phyloP scores from a whole-genome alignment of 2,113 vertebrate species.

The human (Homo sapiens) region DNA sequence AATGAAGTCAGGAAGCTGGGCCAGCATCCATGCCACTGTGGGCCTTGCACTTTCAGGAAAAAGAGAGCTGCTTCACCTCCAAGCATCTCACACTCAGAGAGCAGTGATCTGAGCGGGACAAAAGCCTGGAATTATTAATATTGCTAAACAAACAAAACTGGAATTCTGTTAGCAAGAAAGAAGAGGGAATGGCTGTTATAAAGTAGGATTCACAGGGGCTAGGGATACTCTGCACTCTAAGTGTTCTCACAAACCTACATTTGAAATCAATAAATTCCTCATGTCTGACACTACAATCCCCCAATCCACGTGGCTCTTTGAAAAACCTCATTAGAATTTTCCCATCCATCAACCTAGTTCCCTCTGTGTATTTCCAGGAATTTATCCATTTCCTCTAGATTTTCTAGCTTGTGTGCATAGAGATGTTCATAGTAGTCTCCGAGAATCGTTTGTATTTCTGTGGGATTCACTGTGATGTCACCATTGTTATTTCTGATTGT shows the following conservation, averaged over 20 bases:
- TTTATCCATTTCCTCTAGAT: too few species aligned
- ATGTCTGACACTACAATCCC: not conserved
- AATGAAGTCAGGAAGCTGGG: not conserved
- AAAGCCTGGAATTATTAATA: not conserved
- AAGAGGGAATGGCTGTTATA: not conserved
- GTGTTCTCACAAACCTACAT: not conserved
- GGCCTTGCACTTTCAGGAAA: not conserved
- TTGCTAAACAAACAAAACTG: not conserved
- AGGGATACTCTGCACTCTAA: not conserved
- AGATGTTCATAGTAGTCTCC: too few species aligned
- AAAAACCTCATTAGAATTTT: not conserved
- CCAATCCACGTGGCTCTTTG: not conserved
- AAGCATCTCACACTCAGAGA: not conserved
- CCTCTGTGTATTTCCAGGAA: not conserved
- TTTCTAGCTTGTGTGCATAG: too few species aligned
- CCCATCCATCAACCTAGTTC: not conserved
- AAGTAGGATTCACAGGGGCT: not conserved
- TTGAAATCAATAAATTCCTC: slow-evolving; percentile 28
- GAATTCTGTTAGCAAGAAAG: not conserved
- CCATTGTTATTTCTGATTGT: too few species aligned
- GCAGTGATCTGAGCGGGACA: not conserved
- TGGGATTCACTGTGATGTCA: too few species aligned
- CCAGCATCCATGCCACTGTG: not conserved
- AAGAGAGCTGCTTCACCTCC: not conserved
- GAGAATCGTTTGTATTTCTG: too few species aligned